Evolutionary conservation across 2,797 vertebrate genomes (phyloP).

Genomic region (Pangasius macronema): DNA sequence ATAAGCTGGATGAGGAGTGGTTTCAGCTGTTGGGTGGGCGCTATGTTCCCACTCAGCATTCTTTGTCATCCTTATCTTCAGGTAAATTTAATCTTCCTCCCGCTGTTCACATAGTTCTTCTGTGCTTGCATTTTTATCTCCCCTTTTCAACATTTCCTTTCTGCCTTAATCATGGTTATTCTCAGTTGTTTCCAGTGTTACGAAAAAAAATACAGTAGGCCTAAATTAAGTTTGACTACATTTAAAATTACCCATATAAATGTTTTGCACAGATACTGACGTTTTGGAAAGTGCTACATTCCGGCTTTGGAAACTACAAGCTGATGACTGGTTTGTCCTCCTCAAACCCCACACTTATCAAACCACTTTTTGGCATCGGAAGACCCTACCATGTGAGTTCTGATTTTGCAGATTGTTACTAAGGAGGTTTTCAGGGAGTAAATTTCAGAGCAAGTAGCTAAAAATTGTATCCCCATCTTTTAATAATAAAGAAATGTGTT

Average conservation of each 20-base stretch:
- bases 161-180: background rate
- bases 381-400: constrained; percentile 64
- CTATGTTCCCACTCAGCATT: background rate
- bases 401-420: background rate
- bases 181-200: background rate
- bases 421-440: background rate
- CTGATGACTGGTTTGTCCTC: constrained; percentile 71
- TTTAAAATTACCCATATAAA: background rate
- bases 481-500: background rate
- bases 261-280: constrained; percentile 34
- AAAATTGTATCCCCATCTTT: background rate
- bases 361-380: constrained; percentile 28
- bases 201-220: background rate
- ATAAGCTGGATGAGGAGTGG: background rate
- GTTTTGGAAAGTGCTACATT: constrained; percentile 46
- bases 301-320: constrained; percentile 51
- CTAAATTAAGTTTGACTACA: background rate
- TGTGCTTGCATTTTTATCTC: background rate
- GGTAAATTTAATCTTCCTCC: constrained; percentile 13
- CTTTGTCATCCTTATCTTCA: constrained; percentile 2
- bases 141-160: background rate
- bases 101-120: background rate
- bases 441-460: background rate
- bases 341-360: constrained; percentile 57
- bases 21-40: constrained; percentile 1